phyloP scores from a whole-genome alignment of 2,888 invertebrate genomes.

The Patella ulyssiponensis region DNA sequence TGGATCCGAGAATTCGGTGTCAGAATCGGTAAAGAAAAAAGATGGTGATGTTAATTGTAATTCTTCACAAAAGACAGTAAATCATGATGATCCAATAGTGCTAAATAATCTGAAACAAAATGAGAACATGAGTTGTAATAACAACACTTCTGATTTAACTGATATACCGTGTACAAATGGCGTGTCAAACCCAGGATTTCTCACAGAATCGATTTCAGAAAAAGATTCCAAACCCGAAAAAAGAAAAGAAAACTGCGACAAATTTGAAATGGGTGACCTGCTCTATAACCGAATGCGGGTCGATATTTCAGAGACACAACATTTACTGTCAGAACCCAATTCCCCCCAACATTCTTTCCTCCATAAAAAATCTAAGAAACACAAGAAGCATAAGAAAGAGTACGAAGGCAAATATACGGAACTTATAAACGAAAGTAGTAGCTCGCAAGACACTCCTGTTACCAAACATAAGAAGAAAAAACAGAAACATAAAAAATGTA shows the following conservation, averaged over 20 bases:
- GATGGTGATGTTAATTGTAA: too few relatives aligned
- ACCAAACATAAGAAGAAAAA: slow-evolving; percentile 51
- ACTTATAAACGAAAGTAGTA: slow-evolving; percentile 34
- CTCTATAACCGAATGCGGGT: slow-evolving; percentile 12
- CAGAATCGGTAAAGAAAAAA: too few relatives aligned
- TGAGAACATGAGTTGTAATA: slow-evolving; percentile 8
- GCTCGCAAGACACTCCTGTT: slow-evolving; percentile 24
- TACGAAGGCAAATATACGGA: slow-evolving; percentile 38
- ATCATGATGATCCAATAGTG: too few relatives aligned
- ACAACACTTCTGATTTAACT: neutral
- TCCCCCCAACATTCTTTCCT: slow-evolving; percentile 33
- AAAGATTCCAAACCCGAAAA: neutral
- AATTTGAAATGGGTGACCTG: neutral
- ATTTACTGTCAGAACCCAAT: slow-evolving; percentile 33
- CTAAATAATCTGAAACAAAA: too few relatives aligned
- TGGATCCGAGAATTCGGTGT: too few relatives aligned
- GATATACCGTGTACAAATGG: slow-evolving; percentile 11
- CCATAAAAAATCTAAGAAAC: slow-evolving; percentile 52
- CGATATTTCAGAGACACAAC: slow-evolving; percentile 36
- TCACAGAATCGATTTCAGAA: neutral
- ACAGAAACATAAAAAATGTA: slow-evolving; percentile 44
- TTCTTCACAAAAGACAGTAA: too few relatives aligned
- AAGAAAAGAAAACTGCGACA: neutral
- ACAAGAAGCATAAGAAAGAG: slow-evolving; percentile 52
- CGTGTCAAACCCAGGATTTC: slow-evolving; percentile 8